Conservation (phyloP, 1,140 invertebrate species). For the Drosophila simulans region DNA sequence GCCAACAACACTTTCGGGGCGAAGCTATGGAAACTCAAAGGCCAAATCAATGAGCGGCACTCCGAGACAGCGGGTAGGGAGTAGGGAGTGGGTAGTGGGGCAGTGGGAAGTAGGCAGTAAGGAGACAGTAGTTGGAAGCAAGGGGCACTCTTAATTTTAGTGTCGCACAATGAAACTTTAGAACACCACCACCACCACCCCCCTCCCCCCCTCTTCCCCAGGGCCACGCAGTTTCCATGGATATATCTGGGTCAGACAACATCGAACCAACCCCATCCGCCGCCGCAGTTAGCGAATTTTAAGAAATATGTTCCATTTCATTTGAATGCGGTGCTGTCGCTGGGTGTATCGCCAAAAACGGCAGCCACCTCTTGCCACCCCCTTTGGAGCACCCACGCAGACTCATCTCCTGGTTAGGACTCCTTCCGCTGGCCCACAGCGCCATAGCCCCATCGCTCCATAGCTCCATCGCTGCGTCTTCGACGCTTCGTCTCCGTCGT, state of each 20-base stretch:
- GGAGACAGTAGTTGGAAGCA: background rate
- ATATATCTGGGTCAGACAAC: slow-evolving; percentile 42
- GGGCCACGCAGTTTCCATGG: slow-evolving; percentile 16
- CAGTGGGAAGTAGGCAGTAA: background rate
- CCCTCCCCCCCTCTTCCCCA: background rate
- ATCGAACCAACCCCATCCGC: slow-evolving; percentile 10
- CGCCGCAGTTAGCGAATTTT: slow-evolving; percentile 13
- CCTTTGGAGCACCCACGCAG: slow-evolving; percentile 36
- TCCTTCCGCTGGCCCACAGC: slow-evolving; percentile 17
- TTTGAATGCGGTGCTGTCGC: slow-evolving; percentile 30
- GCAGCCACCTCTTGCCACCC: slow-evolving; percentile 11
- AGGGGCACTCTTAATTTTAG: slow-evolving; percentile 30
- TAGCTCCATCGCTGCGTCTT: slow-evolving; percentile 1
- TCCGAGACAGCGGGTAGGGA: slow-evolving; percentile 6
- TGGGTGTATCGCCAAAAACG: slow-evolving; percentile 27
- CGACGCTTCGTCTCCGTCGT: background rate
- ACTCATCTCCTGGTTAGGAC: slow-evolving; percentile 5
- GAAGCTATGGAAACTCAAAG: slow-evolving; percentile 4
- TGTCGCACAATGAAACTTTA: slow-evolving; percentile 24
- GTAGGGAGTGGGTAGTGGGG: background rate
- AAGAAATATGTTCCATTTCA: slow-evolving; percentile 70
- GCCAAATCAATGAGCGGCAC: slow-evolving; percentile 65
- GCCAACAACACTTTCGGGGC: background rate
- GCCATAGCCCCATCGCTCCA: too few species aligned
- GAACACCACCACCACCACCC: background rate